A percentile compares a stretch with the other conserved stretches of the same genome.
Evolutionary conservation across 1,140 invertebrate species (phyloP).

Genomic region (Zaprionus lachaisei): DNA sequence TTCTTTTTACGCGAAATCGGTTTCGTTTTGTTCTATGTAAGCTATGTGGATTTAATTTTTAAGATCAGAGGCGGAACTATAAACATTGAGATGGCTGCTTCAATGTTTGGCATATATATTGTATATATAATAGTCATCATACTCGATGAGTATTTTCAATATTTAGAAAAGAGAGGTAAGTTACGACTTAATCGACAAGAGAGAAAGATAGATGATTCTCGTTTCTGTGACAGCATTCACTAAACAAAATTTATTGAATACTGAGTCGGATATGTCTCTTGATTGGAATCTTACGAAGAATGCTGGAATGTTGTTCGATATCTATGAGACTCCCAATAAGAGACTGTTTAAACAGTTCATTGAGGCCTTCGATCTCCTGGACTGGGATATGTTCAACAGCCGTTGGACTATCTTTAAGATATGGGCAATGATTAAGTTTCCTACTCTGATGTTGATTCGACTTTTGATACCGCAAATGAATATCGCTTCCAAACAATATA

Average conservation of each 20-base stretch:
- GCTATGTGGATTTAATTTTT: conserved; percentile 34
- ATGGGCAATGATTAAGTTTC: conserved; percentile 34
- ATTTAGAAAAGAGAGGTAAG: conserved; percentile 1
- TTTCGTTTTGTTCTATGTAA: conserved; percentile 26
- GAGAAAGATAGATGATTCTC: not conserved
- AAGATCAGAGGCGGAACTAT: conserved; percentile 7
- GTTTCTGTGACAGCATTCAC: not conserved
- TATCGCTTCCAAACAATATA: not conserved
- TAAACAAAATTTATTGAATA: not conserved
- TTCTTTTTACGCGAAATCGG: conserved; percentile 39
- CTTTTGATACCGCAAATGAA: conserved; percentile 30
- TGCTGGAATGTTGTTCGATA: not conserved
- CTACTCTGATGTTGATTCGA: conserved; percentile 1
- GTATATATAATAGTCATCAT: conserved; percentile 27
- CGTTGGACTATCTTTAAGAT: conserved; percentile 26
- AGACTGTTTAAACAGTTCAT: conserved; percentile 20
- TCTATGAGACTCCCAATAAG: conserved; percentile 11
- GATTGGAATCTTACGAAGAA: not conserved
- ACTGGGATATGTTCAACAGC: conserved; percentile 6
- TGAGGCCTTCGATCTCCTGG: conserved; percentile 13
- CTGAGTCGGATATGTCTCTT: not conserved
- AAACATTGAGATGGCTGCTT: not conserved
- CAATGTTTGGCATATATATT: conserved; percentile 15
- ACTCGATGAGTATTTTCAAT: conserved; percentile 30
- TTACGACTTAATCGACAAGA: too few relatives aligned